Evolutionary conservation across 2,113 vertebrate genomes (phyloP), one percentile per base, ranked within the genome.

Genomic region (Turnix velox): DNA sequence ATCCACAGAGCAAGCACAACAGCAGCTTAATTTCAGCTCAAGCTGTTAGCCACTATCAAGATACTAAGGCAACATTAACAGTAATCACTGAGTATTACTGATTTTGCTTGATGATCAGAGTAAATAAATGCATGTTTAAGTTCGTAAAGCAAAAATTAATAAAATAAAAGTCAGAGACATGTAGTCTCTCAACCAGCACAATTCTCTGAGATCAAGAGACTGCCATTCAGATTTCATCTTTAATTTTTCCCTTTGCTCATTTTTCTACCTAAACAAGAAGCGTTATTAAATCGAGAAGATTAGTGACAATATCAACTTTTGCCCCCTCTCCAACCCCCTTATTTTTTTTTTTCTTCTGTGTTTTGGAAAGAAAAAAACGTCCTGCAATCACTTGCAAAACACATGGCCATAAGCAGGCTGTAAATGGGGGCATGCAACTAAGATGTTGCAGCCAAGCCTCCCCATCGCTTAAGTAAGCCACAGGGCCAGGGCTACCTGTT

Each of bases 201-300:
- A 65, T 89, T 95, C 88, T 66, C 69, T 43, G 52, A 80, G 93
- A 95, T 97, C 95, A 97, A 79, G 51, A 84, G 93, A 79, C 80
- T 89, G 87, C 39, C 94, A 84, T 80, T 96, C 90, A 96, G 58
- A 91, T 93, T 97, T 97, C 96, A 82, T 55, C 78, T 93, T 77
- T 68, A 76, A 96, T 97, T 95, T 96, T 96, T 97, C 96, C 83
- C 68, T 68, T 62, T 95, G 91, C 74, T 96, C 82, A 87, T 82
- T 94, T 97, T 97, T 93, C 93, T 91, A 88, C 95, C 89, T 92
- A 91, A 94, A 86, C 12, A 81, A 91, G 85, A 77, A 88, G 48
- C 55, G 75, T 68, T 93, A 90, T 94, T 95, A 90, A 92, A 92
- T 72, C 35, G 54, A 92, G 92, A 58, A 63, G 73, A 87, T 73